Conservation (phyloP, 1,140 invertebrate species). For the Hyphantria cunea region DNA sequence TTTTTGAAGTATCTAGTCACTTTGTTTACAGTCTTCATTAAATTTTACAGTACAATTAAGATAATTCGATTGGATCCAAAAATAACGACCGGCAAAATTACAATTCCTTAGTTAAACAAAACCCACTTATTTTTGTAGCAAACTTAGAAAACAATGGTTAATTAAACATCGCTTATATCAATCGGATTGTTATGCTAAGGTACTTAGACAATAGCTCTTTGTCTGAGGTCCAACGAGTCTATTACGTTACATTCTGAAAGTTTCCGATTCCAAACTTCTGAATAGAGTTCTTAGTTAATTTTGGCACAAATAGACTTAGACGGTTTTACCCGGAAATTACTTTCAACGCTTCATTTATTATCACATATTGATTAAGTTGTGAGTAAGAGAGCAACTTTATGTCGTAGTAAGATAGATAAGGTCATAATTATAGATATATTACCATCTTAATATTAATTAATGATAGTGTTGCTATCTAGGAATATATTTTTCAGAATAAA, state of each 20-base stretch:
- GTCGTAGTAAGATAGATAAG: too few species aligned
- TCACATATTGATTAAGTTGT: conserved; percentile 9
- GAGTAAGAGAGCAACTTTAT: too few species aligned
- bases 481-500: too few species aligned
- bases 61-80: conserved; percentile 5
- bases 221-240: conserved; percentile 46
- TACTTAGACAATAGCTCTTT: conserved; percentile 52
- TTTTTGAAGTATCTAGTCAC: neutral
- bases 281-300: conserved; percentile 62
- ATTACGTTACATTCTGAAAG: conserved; percentile 56
- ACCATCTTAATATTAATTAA: too few species aligned
- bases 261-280: conserved; percentile 46
- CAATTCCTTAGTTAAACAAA: neutral
- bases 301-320: conserved; percentile 48
- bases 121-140: conserved; percentile 7
- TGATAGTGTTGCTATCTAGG: too few species aligned
- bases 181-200: conserved; percentile 39
- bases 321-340: conserved; percentile 20
- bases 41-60: neutral
- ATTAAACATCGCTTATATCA: conserved; percentile 41
- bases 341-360: conserved; percentile 13
- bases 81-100: conserved; percentile 6
- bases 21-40: neutral
- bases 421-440: too few species aligned
- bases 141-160: conserved; percentile 13